Base-by-base conservation (phyloP, 2,888 invertebrate genomes). In the Mechanitis messenoides region DNA sequence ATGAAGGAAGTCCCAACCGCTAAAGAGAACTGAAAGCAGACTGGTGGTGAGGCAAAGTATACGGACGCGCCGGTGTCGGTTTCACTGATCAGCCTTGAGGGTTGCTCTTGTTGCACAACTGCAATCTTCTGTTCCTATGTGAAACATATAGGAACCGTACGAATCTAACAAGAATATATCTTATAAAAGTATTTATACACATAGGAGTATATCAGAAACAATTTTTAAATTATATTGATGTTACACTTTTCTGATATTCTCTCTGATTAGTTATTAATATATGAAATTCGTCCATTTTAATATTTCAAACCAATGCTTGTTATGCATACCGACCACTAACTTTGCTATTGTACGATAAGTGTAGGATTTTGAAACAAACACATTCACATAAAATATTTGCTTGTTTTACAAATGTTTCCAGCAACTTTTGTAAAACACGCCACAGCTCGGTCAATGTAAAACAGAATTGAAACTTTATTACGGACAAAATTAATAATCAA, bases 231-330 rank as follows among this genome's bases (percentile, higher is more conserved):
- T 35, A 35, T 42, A 7, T 42, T 42, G 9, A 42, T 42, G 9
- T 20, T 20, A 42, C 9, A 9, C 9, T 42, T 42, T 42, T 42
- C 9, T 9, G 2, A 1, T 2, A 42, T 42, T 9, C 11, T 5
- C 9, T 42, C 42, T 2, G 42, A 42, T 9, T 2, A 7, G 38
- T 38, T 38, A 7, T 38, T 38, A 4, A 38, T 20, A 20, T 20
- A 38, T 38, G 38, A 6, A 7, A 38, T 38, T 38, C 38, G 4
- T 38, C 5, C 7, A 38, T 42, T 42, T 42, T 31, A 50, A 31
- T 50, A 50, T 50, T 86, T 85, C 83, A 84, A 82, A 85, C 86
- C 85, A 83, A 81, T 64, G 66, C 73, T 75, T 85, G 85, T 87
- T 86, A 76, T 83, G 73, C 69, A 77, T 72, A 74, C 71, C 72